Base-by-base conservation (phyloP, 2,113 vertebrate species). In the Vimba vimba region DNA sequence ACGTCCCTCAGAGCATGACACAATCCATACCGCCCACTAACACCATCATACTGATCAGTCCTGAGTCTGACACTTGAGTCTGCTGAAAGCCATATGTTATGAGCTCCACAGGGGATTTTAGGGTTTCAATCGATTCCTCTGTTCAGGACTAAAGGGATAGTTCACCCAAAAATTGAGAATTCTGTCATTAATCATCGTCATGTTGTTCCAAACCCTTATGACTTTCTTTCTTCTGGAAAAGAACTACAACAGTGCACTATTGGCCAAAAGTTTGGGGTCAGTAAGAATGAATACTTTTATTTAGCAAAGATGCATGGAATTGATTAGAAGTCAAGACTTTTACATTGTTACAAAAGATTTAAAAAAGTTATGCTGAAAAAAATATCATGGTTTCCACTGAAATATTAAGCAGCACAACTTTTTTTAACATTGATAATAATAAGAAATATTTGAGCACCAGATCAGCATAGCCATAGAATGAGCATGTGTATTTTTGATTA, bases 1-100 rank as follows among this genome's bases (percentile, higher is more conserved):
- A 86, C 86, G 87, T 92, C 88, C 92, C 91, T 92, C 90, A 88
- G 87, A 45, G 84, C 77, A 79, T 79, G 64, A n/a, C 15, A 52
- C 73, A 19, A 50, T 23, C 81, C 69, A 88, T 10, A 33, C 36
- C 6, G 27, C 30, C 55, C n/a, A 21, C 59, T 27, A 27, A 25
- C 45, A 52, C 45, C 39, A 50, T 52, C 45, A 82, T 30, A 82
- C 60, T 30, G 25, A 45, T 45, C 52, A 62, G 39, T 47, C 12
- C 39, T 43, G 39, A 39, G 7, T 8, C 39, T 50, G 15, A 81
- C 13, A 25, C 60, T 66, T 27, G 39, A 68, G 62, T 23, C 43
- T 12, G 33, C 55, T 79, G 21, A 30, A 66, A 30, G 25, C 21
- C 21, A 82, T 19, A 4, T 33, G 62, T 43, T 82, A 39, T 50